A percentile compares a stretch with the other conserved stretches of the same genome.
These are phyloP conservation scores for Drosophila teissieri DNA, from an alignment of 1,140 invertebrate species.

Conservation along the genomic window DNA sequence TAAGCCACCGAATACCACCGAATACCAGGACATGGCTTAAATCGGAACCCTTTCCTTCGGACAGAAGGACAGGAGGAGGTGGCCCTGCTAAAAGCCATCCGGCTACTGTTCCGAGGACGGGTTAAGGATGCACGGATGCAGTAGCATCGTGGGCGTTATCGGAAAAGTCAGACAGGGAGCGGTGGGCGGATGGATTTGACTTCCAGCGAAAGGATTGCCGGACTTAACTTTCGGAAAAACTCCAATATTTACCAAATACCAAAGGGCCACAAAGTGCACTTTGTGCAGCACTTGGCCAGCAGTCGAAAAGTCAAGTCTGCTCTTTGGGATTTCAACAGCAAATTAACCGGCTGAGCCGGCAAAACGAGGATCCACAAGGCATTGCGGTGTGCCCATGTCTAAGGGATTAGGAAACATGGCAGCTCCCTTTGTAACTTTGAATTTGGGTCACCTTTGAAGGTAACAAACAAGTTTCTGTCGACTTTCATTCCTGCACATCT, in stretches of 20 bases:
- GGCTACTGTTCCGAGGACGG: constrained; percentile 62
- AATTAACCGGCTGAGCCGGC: constrained; percentile 44
- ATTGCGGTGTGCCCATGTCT: constrained; percentile 4
- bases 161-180: constrained; percentile 19
- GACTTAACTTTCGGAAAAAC: constrained; percentile 58
- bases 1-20: constrained; percentile 53
- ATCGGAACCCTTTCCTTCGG: constrained; percentile 57
- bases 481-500: too few relatives aligned
- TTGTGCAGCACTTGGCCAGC: constrained; percentile 10
- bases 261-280: constrained; percentile 10
- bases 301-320: constrained; percentile 74
- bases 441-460: not conserved
- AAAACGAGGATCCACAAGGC: constrained; percentile 31
- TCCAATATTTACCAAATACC: constrained; percentile 79
- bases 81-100: constrained; percentile 58
- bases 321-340: constrained; percentile 26
- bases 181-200: constrained; percentile 20
- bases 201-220: constrained; percentile 70
- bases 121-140: constrained; percentile 13
- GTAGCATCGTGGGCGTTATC: constrained; percentile 25
- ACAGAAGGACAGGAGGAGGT: constrained; percentile 54
- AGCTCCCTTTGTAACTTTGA: not conserved
- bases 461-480: too few relatives aligned
- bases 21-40: constrained; percentile 33
- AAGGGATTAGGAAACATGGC: constrained; percentile 5